Percentiles rank a stretch among this genome's conserved stretches.
Conservation (phyloP, 2,113 vertebrate genomes). For the Catharus bicknelli region DNA sequence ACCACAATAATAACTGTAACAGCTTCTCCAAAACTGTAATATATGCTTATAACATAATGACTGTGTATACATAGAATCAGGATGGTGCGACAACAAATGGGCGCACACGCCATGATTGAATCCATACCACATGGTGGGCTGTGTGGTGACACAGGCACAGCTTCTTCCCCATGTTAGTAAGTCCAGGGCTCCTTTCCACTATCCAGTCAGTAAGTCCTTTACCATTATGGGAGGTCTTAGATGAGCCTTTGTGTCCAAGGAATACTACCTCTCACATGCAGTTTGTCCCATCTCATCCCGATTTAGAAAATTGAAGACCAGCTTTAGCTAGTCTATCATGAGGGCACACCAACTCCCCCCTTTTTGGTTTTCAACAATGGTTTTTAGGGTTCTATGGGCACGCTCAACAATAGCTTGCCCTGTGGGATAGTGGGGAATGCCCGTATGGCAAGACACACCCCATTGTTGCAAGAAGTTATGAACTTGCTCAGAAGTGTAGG, state of each 20-base stretch:
- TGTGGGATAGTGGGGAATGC: no score
- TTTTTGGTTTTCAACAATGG: no score
- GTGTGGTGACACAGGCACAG: background rate
- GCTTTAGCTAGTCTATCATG: background rate
- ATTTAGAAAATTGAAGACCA: background rate
- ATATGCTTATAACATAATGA: no score
- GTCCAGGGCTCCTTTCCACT: background rate
- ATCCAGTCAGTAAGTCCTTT: background rate
- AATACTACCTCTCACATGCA: background rate
- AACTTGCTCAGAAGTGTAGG: background rate
- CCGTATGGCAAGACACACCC: no score
- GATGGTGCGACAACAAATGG: no score
- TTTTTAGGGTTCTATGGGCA: no score
- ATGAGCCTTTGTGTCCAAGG: background rate
- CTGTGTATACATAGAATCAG: background rate
- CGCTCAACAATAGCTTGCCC: no score
- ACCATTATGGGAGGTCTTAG: background rate
- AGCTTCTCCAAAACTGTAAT: background rate
- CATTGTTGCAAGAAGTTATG: background rate
- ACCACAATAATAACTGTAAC: background rate
- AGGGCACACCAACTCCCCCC: background rate
- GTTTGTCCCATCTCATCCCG: accelerated
- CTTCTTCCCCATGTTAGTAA: background rate
- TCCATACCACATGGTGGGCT: no score
- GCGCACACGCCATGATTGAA: accelerated